Percentiles rank a stretch among this genome's conserved stretches.
Evolutionary conservation across 2,113 vertebrate genomes (phyloP).

Genomic region (Hydropotes inermis): DNA sequence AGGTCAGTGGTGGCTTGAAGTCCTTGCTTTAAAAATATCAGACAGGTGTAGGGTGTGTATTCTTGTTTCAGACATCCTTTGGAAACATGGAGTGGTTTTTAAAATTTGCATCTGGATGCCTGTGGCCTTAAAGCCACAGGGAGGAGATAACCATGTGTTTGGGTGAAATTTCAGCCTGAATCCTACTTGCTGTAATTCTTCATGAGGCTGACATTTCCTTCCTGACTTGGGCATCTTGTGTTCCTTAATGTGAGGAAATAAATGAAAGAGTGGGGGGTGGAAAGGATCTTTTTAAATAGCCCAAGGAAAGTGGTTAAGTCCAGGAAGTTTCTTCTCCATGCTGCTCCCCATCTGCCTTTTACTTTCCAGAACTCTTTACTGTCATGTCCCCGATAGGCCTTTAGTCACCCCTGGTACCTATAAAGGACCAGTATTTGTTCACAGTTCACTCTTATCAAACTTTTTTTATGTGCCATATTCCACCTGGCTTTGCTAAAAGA

Average conservation of each 20-base stretch:
- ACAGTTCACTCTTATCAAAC: neutral
- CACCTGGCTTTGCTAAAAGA: neutral
- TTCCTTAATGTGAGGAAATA: no score
- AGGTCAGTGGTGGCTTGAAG: neutral
- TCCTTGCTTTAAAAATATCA: neutral
- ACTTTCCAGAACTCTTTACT: rapidly evolving
- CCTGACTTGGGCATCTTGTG: neutral
- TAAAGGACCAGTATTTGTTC: rapidly evolving
- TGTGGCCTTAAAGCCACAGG: neutral
- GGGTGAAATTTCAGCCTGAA: neutral
- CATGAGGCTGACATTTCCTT: rapidly evolving
- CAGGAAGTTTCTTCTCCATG: rapidly evolving
- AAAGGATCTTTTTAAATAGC: neutral
- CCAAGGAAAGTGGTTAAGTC: rapidly evolving
- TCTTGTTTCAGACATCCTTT: neutral
- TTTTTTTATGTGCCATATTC: rapidly evolving
- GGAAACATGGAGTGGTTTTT: neutral
- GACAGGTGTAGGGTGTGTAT: neutral
- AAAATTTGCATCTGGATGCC: neutral
- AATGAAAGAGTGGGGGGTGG: rapidly evolving
- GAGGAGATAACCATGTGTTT: rapidly evolving
- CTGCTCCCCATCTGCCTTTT: rapidly evolving
- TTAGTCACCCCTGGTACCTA: rapidly evolving
- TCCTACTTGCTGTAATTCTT: neutral
- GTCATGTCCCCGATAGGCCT: rapidly evolving